Percentiles rank a stretch among this genome's conserved stretches.
Evolutionary conservation across 2,888 invertebrate species (phyloP).

Genomic region (Drosophila paucipuncta): DNA sequence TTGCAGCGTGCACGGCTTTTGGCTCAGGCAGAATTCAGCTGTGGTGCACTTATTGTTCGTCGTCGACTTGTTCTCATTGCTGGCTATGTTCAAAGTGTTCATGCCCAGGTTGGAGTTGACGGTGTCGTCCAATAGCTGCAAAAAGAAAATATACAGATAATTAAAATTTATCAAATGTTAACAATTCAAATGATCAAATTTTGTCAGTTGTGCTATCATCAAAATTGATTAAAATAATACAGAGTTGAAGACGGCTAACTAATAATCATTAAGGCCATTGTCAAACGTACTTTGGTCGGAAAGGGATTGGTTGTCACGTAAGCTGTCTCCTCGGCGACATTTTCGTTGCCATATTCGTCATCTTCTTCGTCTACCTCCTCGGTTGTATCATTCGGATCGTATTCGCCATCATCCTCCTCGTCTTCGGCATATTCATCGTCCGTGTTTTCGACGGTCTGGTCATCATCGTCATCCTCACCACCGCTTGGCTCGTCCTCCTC

Average conservation of each 20-base stretch:
- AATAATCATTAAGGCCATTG: neutral
- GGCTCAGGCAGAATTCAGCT: slow-evolving; percentile 82
- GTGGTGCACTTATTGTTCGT: slow-evolving; percentile 43
- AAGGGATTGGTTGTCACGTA: slow-evolving; percentile 70
- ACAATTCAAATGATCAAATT: neutral
- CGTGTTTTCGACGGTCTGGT: slow-evolving; percentile 85
- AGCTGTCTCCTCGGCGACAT: slow-evolving; percentile 69
- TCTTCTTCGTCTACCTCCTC: slow-evolving; percentile 85
- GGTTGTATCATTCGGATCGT: slow-evolving; percentile 81
- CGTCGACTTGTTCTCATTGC: slow-evolving; percentile 17
- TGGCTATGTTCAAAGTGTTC: slow-evolving; percentile 46
- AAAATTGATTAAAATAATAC: neutral
- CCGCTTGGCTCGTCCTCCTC: slow-evolving; percentile 86
- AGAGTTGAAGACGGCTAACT: neutral
- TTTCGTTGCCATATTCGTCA: slow-evolving; percentile 71
- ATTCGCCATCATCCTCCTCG: slow-evolving; percentile 80
- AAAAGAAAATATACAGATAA: neutral
- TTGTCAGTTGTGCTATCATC: neutral
- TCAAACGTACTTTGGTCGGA: slow-evolving; percentile 47
- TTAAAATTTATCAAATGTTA: neutral
- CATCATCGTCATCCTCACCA: slow-evolving; percentile 78
- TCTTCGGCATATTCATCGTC: slow-evolving; percentile 86
- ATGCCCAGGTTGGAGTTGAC: slow-evolving; percentile 56
- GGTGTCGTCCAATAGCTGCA: slow-evolving; percentile 69
- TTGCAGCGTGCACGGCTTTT: slow-evolving; percentile 78